These are phyloP conservation scores for Stenchaetothrips biformis DNA, from an alignment of 2,888 invertebrate genomes.

Conservation along the genomic window DNA sequence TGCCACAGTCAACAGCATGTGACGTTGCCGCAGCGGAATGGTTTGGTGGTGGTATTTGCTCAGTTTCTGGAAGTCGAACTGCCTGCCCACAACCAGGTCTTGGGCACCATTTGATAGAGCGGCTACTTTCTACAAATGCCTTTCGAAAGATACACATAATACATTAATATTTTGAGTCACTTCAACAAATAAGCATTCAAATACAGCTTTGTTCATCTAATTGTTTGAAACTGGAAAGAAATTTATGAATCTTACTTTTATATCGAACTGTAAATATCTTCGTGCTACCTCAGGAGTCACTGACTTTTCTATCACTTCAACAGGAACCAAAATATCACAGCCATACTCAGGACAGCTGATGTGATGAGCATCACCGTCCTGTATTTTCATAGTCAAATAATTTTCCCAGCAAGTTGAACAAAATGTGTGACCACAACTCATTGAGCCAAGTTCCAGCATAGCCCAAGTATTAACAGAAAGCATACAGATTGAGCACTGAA, in stretches of 20 bases:
- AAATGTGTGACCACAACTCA: constrained; percentile 60
- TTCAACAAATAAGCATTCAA: background rate
- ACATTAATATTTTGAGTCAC: constrained; percentile 1
- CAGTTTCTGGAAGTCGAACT: constrained; percentile 57
- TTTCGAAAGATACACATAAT: constrained; percentile 40
- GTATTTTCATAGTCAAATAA: constrained; percentile 60
- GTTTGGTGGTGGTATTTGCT: constrained; percentile 43
- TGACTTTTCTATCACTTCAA: constrained; percentile 59
- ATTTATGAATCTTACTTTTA: constrained; percentile 49
- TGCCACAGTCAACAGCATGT: constrained; percentile 65
- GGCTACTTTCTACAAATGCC: constrained; percentile 67
- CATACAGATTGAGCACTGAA: constrained; percentile 59
- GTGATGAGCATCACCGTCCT: constrained; percentile 60
- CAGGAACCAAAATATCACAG: constrained; percentile 59
- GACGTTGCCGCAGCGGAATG: constrained; percentile 45
- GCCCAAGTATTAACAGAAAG: constrained; percentile 49
- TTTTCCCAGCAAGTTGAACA: constrained; percentile 62
- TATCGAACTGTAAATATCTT: constrained; percentile 63
- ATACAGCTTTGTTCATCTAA: constrained; percentile 49
- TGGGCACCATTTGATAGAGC: constrained; percentile 66
- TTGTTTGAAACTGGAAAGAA: constrained; percentile 38
- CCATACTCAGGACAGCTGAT: constrained; percentile 62
- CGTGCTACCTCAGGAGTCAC: constrained; percentile 62
- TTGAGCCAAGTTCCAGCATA: constrained; percentile 49
- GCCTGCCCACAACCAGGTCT: constrained; percentile 62